Evolutionary conservation across 2,888 invertebrate species (phyloP).

Genomic region (Cryptus viduatorius): DNA sequence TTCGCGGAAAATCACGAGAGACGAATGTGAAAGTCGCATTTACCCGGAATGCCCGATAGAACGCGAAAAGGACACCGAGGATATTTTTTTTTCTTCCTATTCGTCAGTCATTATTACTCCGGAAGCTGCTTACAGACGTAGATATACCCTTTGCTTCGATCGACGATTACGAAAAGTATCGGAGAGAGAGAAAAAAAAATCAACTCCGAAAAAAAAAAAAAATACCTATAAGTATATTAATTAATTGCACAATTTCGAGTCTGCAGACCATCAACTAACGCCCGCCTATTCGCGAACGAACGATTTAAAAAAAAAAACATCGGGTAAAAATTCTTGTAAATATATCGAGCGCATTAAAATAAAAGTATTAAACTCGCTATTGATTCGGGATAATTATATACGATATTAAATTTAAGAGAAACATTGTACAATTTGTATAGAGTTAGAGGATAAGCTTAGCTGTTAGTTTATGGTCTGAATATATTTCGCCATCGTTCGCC

Average conservation of each 20-base stretch:
- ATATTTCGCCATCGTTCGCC: slow-evolving; percentile 65
- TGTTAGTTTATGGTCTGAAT: slow-evolving; percentile 84
- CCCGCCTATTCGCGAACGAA: slow-evolving; percentile 70
- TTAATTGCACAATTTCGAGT: slow-evolving; percentile 74
- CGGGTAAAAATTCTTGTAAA: slow-evolving; percentile 58
- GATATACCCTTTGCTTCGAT: slow-evolving; percentile 29
- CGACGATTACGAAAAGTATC: slow-evolving; percentile 14
- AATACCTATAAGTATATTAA: slow-evolving; percentile 63
- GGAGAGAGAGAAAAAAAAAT: slow-evolving; percentile 44
- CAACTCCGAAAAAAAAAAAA: slow-evolving; percentile 41
- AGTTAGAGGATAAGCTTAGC: slow-evolving; percentile 80
- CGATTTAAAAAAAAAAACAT: slow-evolving; percentile 52
- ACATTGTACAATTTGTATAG: slow-evolving; percentile 84
- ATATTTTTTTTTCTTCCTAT: slow-evolving; percentile 24
- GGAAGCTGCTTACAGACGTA: slow-evolving; percentile 34
- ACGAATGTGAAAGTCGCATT: slow-evolving; percentile 21
- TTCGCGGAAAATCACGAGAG: background rate
- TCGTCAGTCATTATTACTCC: slow-evolving; percentile 38
- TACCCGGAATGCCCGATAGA: slow-evolving; percentile 7
- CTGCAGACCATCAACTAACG: slow-evolving; percentile 84
- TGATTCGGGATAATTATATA: slow-evolving; percentile 67
- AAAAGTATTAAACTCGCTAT: slow-evolving; percentile 66
- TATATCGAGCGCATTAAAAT: slow-evolving; percentile 69
- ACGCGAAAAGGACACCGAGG: slow-evolving; percentile 13
- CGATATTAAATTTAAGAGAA: slow-evolving; percentile 66